These are phyloP conservation scores for Malurus cyaneus DNA, from an alignment of 2,113 vertebrate genomes.

Conservation along the genomic window DNA sequence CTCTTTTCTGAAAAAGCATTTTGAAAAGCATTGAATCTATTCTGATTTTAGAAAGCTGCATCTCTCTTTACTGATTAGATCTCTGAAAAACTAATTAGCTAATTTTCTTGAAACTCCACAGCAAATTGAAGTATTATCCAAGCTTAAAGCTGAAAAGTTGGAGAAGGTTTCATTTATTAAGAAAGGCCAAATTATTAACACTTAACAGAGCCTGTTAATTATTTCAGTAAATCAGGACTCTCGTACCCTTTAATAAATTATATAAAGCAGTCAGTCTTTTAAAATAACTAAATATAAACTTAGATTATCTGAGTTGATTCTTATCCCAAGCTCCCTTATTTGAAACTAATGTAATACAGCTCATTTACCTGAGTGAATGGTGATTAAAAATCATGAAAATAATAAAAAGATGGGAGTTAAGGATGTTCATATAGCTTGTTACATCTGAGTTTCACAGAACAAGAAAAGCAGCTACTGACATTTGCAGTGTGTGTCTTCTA, in stretches of 20 bases:
- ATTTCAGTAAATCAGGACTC: not conserved
- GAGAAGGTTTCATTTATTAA: not conserved
- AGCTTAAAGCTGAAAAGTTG: constrained; percentile 21
- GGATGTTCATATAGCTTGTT: not conserved
- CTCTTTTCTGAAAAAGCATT: not conserved
- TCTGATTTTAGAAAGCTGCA: not conserved
- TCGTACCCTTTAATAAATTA: not conserved
- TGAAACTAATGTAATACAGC: not conserved
- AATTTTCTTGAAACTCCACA: constrained; percentile 31
- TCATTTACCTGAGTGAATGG: not conserved
- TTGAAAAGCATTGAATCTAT: not conserved
- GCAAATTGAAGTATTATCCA: constrained; percentile 28
- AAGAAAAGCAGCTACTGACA: not conserved
- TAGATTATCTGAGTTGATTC: not conserved
- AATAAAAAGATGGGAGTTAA: not conserved
- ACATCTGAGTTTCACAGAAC: not conserved
- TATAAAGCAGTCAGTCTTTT: not conserved
- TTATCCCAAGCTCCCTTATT: not conserved
- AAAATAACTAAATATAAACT: not conserved
- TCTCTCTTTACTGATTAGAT: constrained; percentile 2
- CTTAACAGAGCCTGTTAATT: not conserved
- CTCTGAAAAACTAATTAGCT: constrained; percentile 47
- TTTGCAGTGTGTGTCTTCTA: not conserved
- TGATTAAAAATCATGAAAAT: not conserved
- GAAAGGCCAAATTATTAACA: constrained; percentile 4